These are phyloP conservation scores for Hirtodrosophila duncani DNA, from an alignment of 2,888 invertebrate species.

Conservation along the genomic window DNA sequence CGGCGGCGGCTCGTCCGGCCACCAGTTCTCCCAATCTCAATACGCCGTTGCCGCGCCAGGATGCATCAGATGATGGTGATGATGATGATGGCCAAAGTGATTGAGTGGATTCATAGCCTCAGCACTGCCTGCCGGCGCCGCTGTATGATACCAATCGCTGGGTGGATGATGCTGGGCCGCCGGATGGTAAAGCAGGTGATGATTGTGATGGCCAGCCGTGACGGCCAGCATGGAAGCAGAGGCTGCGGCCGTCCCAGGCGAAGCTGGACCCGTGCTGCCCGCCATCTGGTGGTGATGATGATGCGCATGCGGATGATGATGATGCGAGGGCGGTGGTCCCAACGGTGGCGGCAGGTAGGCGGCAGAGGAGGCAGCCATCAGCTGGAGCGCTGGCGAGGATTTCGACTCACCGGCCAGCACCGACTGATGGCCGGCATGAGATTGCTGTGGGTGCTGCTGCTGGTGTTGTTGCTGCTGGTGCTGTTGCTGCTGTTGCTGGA, in stretches of 20 bases:
- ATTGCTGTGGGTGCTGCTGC: conserved; percentile 31
- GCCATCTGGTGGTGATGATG: conserved; percentile 59
- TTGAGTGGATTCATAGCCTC: conserved; percentile 78
- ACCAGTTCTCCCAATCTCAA: conserved; percentile 80
- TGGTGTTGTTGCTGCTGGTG: conserved; percentile 26
- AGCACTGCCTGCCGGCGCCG: conserved; percentile 75
- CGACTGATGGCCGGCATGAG: conserved; percentile 26
- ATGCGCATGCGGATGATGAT: conserved; percentile 51
- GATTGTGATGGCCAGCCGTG: conserved; percentile 75
- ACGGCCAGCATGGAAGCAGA: conserved; percentile 74
- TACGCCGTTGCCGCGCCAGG: conserved; percentile 87
- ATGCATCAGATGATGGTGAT: conserved; percentile 83
- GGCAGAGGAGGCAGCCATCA: conserved; percentile 72
- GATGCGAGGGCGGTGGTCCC: conserved; percentile 75
- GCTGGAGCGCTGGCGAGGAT: conserved; percentile 73
- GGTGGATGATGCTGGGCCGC: conserved; percentile 77
- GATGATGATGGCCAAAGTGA: conserved; percentile 81
- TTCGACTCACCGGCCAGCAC: conserved; percentile 55
- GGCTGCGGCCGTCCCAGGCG: conserved; percentile 61
- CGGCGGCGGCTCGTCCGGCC: conserved; percentile 55
- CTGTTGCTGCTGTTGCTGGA: conserved; percentile 55
- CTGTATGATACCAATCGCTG: conserved; percentile 78
- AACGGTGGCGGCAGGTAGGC: conserved; percentile 77
- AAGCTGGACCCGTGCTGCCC: conserved; percentile 55
- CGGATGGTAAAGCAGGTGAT: conserved; percentile 78